Conservation (phyloP, 2,113 vertebrate genomes). For the Uria lomvia region DNA sequence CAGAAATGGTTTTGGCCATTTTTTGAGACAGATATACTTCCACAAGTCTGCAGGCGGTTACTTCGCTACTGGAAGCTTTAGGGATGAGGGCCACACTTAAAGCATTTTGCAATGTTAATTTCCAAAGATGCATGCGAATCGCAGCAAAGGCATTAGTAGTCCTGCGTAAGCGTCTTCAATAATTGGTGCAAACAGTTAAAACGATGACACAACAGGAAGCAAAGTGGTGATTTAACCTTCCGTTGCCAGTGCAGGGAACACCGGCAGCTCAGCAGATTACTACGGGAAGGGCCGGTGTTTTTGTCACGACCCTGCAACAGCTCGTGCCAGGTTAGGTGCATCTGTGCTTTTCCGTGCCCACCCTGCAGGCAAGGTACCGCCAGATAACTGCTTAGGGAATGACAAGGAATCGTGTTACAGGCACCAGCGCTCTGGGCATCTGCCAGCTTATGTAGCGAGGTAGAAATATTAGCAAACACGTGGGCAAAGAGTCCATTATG, state of each 20-base stretch:
- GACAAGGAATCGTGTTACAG: background rate
- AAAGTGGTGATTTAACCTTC: conserved; percentile 23
- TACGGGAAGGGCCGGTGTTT: background rate
- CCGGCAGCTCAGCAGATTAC: background rate
- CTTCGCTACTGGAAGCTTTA: background rate
- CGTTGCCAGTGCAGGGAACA: background rate
- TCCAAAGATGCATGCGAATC: background rate
- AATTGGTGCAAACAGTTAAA: conserved; percentile 14
- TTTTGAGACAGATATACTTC: background rate
- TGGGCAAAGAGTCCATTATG: conserved; percentile 23
- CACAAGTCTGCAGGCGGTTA: background rate
- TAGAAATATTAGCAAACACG: conserved; percentile 11
- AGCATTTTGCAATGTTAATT: background rate
- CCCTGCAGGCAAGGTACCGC: background rate
- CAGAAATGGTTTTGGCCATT: background rate
- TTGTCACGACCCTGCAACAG: background rate
- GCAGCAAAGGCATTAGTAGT: background rate
- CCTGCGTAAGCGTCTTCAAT: background rate
- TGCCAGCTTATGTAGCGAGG: conserved; percentile 43
- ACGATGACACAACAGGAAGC: background rate
- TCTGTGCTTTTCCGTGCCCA: background rate
- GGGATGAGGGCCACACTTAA: background rate
- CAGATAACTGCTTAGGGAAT: background rate
- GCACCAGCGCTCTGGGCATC: background rate
- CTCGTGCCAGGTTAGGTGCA: background rate